Evolutionary conservation across 2,797 vertebrate genomes (phyloP).

Genomic region (Sphaeramia orbicularis): DNA sequence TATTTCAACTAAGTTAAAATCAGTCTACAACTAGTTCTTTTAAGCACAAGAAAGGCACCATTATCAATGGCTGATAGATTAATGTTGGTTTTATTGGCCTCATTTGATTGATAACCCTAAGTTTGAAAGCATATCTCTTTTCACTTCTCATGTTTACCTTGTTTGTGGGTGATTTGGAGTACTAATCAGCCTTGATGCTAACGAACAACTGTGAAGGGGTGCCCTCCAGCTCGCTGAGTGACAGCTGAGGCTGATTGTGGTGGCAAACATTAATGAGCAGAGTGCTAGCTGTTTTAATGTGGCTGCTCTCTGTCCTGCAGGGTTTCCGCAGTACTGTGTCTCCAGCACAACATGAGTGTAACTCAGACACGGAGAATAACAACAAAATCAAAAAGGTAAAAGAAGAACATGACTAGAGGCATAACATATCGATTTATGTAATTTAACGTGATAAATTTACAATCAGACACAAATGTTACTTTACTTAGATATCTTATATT

Average conservation of each 20-base stretch:
- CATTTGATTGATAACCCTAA: conserved; percentile 5
- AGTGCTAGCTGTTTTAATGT: conserved; percentile 41
- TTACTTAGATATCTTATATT: background rate
- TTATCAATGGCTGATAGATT: conserved; percentile 14
- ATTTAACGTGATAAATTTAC: conserved; percentile 2
- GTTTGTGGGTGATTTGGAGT: conserved; percentile 29
- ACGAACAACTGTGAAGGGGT: conserved; percentile 18
- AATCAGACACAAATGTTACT: background rate
- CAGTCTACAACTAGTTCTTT: background rate
- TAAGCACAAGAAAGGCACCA: background rate
- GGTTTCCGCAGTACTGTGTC: conserved; percentile 82
- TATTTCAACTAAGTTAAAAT: background rate
- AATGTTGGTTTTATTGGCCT: background rate
- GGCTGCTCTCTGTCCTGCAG: conserved; percentile 69
- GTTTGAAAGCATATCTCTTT: conserved; percentile 18
- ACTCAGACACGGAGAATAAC: conserved; percentile 82
- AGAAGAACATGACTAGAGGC: background rate
- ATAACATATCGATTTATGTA: background rate
- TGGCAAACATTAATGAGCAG: conserved; percentile 41
- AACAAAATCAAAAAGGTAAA: conserved; percentile 85
- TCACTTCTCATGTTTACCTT: conserved; percentile 22
- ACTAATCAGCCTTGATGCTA: conserved; percentile 37
- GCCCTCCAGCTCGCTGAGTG: conserved; percentile 46
- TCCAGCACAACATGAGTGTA: conserved; percentile 78
- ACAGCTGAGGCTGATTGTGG: conserved; percentile 51